Conservation (phyloP, 2,888 invertebrate genomes). For the Microplitis deprimator region DNA sequence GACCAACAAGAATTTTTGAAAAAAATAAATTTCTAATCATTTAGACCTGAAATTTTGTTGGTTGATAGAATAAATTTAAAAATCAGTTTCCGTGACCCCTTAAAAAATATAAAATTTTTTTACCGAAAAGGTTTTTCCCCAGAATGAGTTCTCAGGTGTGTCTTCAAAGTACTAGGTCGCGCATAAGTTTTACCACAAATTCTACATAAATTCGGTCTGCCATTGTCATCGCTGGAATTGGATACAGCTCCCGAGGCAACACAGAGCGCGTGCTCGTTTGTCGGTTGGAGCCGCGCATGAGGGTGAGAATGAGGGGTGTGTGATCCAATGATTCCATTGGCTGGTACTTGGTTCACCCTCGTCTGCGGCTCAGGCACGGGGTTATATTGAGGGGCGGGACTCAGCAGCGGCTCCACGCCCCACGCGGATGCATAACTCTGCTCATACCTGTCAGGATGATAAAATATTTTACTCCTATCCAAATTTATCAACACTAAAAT, state of each 20-base stretch:
- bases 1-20: too few species aligned
- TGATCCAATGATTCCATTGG: conserved; percentile 69
- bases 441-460: conserved; percentile 62
- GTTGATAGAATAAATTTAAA: too few species aligned
- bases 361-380: conserved; percentile 64
- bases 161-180: conserved; percentile 95
- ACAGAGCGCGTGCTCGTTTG: conserved; percentile 72
- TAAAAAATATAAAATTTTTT: conserved; percentile 19
- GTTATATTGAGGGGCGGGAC: conserved; percentile 71
- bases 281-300: conserved; percentile 62
- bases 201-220: conserved; percentile 90
- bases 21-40: too few species aligned
- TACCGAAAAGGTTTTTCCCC: conserved; percentile 92
- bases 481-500: background rate
- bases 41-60: too few species aligned
- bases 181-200: conserved; percentile 98
- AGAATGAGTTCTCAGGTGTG: conserved; percentile 95
- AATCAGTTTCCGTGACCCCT: too few species aligned
- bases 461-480: conserved; percentile 5
- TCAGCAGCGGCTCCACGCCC: conserved; percentile 69
- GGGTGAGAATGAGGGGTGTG: conserved; percentile 59
- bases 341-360: conserved; percentile 67
- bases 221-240: conserved; percentile 79
- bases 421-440: conserved; percentile 69
- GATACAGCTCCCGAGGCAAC: conserved; percentile 72